A percentile compares a stretch with the other conserved stretches of the same genome.
These are phyloP conservation scores for Poecile montanus DNA, from an alignment of 2,797 vertebrate genomes.

Conservation along the genomic window DNA sequence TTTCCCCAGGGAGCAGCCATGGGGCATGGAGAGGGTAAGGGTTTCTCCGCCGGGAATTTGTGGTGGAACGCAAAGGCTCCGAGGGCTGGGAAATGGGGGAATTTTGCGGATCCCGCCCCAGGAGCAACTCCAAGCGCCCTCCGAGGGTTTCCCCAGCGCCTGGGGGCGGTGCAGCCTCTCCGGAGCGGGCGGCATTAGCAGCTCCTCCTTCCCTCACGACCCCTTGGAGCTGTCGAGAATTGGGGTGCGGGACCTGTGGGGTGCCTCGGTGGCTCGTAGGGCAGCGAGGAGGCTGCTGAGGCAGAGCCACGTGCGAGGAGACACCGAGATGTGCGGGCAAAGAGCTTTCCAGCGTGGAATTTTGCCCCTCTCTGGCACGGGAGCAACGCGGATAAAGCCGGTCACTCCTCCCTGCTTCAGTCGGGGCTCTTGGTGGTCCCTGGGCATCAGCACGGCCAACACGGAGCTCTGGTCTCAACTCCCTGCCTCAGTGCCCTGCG, in stretches of 20 bases:
- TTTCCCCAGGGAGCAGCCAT: rapidly evolving
- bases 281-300: neutral
- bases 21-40: rapidly evolving
- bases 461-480: rapidly evolving
- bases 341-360: rapidly evolving
- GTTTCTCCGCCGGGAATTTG: rapidly evolving
- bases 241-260: rapidly evolving
- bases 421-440: rapidly evolving
- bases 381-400: rapidly evolving
- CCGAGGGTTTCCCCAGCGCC: neutral
- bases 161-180: neutral
- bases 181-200: rapidly evolving
- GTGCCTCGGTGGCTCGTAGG: rapidly evolving
- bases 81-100: neutral
- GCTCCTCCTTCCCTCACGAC: rapidly evolving
- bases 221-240: rapidly evolving
- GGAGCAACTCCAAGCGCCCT: rapidly evolving
- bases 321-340: rapidly evolving
- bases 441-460: rapidly evolving
- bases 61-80: rapidly evolving
- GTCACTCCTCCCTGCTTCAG: rapidly evolving
- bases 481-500: rapidly evolving
- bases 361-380: rapidly evolving
- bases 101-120: rapidly evolving
- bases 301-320: neutral